Conservation (phyloP, 2,113 vertebrate genomes). For the Halichoeres trimaculatus region DNA sequence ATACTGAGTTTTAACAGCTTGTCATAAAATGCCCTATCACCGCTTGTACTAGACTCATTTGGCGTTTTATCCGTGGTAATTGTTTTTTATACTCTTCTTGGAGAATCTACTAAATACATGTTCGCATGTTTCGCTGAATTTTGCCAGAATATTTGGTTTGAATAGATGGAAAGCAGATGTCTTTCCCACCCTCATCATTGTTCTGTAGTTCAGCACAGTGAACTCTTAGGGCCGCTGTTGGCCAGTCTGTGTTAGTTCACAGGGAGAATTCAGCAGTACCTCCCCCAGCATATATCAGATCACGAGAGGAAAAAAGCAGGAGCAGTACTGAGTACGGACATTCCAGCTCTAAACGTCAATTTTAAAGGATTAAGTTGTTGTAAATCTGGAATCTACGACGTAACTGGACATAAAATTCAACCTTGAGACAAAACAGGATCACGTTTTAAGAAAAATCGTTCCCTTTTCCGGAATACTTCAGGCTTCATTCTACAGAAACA, state of each 20-base stretch:
- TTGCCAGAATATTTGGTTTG: neutral
- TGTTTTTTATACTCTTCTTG: neutral
- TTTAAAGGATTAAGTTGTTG: neutral
- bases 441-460: neutral
- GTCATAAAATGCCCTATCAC: no score
- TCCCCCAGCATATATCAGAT: slow-evolving; percentile 8
- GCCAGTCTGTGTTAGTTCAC: slow-evolving; percentile 9
- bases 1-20: no score
- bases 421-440: neutral
- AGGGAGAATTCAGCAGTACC: neutral
- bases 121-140: no score
- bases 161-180: neutral
- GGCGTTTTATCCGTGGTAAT: no score
- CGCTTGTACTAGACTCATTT: neutral
- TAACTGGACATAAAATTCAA: neutral
- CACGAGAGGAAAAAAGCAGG: slow-evolving; percentile 16
- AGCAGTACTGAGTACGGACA: neutral
- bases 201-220: slow-evolving; percentile 18
- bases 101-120: neutral
- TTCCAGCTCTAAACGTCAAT: neutral
- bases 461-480: neutral
- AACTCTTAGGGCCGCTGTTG: slow-evolving; percentile 63
- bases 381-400: neutral
- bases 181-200: neutral
- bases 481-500: slow-evolving; percentile 9